These are phyloP conservation scores for Drosophila birchii DNA, from an alignment of 2,888 invertebrate genomes.

Conservation along the genomic window DNA sequence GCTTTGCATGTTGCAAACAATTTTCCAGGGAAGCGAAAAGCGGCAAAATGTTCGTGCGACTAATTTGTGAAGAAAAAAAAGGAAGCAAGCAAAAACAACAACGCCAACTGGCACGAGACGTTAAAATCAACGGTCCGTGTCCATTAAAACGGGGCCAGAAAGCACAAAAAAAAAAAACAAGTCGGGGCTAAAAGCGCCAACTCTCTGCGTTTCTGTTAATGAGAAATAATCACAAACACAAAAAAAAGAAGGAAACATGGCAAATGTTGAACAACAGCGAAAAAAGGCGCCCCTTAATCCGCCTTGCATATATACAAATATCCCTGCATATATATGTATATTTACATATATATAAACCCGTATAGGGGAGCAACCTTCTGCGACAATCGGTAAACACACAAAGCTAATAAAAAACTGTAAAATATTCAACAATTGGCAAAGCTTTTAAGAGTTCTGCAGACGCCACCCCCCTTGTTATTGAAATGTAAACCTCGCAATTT, in stretches of 20 bases:
- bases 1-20: slow-evolving; percentile 77
- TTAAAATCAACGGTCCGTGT: slow-evolving; percentile 68
- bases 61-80: slow-evolving; percentile 69
- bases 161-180: slow-evolving; percentile 20
- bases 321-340: background rate
- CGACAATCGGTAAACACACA: slow-evolving; percentile 51
- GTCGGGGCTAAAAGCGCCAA: slow-evolving; percentile 46
- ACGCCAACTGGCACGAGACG: slow-evolving; percentile 66
- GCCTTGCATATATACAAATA: slow-evolving; percentile 13
- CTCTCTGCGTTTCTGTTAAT: slow-evolving; percentile 63
- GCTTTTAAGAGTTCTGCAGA: slow-evolving; percentile 60
- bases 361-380: slow-evolving; percentile 15
- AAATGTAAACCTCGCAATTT: slow-evolving; percentile 50
- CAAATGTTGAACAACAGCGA: slow-evolving; percentile 15
- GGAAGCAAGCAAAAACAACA: slow-evolving; percentile 34
- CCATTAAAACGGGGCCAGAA: slow-evolving; percentile 69
- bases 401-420: slow-evolving; percentile 71
- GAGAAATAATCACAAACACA: slow-evolving; percentile 64
- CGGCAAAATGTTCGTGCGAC: slow-evolving; percentile 76
- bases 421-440: slow-evolving; percentile 75
- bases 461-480: slow-evolving; percentile 38
- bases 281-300: slow-evolving; percentile 34
- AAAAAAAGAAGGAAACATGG: slow-evolving; percentile 24
- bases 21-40: slow-evolving; percentile 57
- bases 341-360: background rate